Conservation (phyloP, 2,888 invertebrate species). For the Tholera decimalis region DNA sequence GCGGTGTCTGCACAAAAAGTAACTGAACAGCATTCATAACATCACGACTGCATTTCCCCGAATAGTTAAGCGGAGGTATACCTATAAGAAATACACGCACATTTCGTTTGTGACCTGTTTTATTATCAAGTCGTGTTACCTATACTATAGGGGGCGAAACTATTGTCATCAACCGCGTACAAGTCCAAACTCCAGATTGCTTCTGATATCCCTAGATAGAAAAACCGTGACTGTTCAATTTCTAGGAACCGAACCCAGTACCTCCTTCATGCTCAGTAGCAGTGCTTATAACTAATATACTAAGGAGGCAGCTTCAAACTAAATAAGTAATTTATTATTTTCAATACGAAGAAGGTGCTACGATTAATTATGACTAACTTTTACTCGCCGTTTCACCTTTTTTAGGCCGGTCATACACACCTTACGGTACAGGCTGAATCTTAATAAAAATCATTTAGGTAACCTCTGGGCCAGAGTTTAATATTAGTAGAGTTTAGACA, state of each 20-base stretch:
- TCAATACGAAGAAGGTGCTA: neutral
- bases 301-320: neutral
- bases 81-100: neutral
- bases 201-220: no score
- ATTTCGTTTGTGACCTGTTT: no score
- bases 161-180: neutral
- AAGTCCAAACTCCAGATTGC: neutral
- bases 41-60: neutral
- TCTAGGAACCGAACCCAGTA: neutral
- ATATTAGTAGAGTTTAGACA: no score
- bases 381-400: no score
- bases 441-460: no score
- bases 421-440: no score
- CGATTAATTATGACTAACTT: no score
- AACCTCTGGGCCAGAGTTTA: no score
- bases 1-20: conserved; percentile 57
- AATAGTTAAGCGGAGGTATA: no score
- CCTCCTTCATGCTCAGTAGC: neutral
- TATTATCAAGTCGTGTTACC: no score
- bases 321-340: neutral
- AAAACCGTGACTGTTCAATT: no score
- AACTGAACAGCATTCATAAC: neutral
- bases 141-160: neutral
- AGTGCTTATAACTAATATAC: neutral
- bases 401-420: no score